phyloP scores from a whole-genome alignment of 1,140 invertebrate species.

The Bombus fervidus region DNA sequence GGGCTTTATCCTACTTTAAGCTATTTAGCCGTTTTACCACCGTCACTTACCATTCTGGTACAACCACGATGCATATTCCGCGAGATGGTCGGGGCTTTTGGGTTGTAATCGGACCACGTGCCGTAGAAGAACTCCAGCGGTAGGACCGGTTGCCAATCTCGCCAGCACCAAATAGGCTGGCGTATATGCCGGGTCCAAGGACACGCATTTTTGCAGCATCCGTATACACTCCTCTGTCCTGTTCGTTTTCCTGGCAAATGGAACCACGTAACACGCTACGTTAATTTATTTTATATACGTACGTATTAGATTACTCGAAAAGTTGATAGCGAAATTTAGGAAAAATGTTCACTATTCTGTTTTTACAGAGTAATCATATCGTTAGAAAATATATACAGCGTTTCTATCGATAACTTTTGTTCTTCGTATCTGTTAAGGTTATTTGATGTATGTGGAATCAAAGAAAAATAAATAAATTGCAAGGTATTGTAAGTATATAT shows the following conservation, averaged over 20 bases:
- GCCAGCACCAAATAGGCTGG: constrained; percentile 87
- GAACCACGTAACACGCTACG: neutral
- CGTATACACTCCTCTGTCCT: constrained; percentile 85
- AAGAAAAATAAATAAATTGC: too few relatives aligned
- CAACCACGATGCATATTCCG: constrained; percentile 87
- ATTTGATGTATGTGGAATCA: too few relatives aligned
- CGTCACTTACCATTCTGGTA: constrained; percentile 84
- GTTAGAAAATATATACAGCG: too few relatives aligned
- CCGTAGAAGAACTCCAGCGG: constrained; percentile 82
- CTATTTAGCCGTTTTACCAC: constrained; percentile 21
- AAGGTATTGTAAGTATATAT: too few relatives aligned
- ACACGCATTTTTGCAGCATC: constrained; percentile 87
- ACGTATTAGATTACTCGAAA: neutral
- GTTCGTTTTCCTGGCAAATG: constrained; percentile 85
- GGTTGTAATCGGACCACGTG: constrained; percentile 86
- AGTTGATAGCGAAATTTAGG: neutral
- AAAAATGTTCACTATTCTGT: neutral
- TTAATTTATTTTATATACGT: neutral
- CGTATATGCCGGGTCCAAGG: constrained; percentile 86
- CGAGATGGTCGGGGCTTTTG: constrained; percentile 86
- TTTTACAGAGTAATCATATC: too few relatives aligned
- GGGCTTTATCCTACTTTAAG: constrained; percentile 15
- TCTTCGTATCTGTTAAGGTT: too few relatives aligned
- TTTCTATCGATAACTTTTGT: neutral
- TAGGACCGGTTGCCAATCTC: constrained; percentile 83